These are phyloP conservation scores for Drosophila jambulina DNA, from an alignment of 1,140 invertebrate species.

Conservation along the genomic window DNA sequence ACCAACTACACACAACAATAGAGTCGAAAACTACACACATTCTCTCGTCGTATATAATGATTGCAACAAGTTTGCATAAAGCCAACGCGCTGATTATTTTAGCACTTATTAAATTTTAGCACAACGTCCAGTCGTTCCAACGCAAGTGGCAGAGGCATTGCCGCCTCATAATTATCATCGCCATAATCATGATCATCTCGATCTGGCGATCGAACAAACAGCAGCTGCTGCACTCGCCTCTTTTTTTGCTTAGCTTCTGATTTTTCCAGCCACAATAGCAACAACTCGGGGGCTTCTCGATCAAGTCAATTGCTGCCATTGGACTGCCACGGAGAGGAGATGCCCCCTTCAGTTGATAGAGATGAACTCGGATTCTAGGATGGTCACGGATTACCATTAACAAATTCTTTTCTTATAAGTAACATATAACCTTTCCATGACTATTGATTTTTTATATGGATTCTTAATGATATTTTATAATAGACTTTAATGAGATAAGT, in stretches of 20 bases:
- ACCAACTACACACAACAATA: conserved; percentile 47
- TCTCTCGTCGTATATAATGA: conserved; percentile 21
- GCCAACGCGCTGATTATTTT: conserved; percentile 75
- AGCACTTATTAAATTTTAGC: conserved; percentile 82
- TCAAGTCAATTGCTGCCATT: conserved; percentile 57
- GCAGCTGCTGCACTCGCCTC: conserved; percentile 48
- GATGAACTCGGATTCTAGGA: conserved; percentile 11
- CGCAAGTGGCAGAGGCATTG: conserved; percentile 33
- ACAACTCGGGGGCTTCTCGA: conserved; percentile 34
- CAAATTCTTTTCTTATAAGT: too few species aligned
- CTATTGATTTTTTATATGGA: too few species aligned
- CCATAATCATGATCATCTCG: conserved; percentile 53
- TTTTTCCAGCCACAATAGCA: conserved; percentile 43
- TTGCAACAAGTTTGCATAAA: conserved; percentile 76
- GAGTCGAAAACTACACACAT: conserved; percentile 53
- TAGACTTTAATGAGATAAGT: too few species aligned
- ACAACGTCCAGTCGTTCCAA: conserved; percentile 25
- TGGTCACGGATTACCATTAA: background rate
- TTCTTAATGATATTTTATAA: too few species aligned
- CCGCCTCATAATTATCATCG: conserved; percentile 42
- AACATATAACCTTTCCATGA: too few species aligned
- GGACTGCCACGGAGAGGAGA: conserved; percentile 14
- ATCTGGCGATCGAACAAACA: conserved; percentile 52
- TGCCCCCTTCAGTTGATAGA: conserved; percentile 19
- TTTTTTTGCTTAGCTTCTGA: conserved; percentile 45